phyloP scores from a whole-genome alignment of 2,113 vertebrate genomes.

The Herpailurus yagouaroundi region DNA sequence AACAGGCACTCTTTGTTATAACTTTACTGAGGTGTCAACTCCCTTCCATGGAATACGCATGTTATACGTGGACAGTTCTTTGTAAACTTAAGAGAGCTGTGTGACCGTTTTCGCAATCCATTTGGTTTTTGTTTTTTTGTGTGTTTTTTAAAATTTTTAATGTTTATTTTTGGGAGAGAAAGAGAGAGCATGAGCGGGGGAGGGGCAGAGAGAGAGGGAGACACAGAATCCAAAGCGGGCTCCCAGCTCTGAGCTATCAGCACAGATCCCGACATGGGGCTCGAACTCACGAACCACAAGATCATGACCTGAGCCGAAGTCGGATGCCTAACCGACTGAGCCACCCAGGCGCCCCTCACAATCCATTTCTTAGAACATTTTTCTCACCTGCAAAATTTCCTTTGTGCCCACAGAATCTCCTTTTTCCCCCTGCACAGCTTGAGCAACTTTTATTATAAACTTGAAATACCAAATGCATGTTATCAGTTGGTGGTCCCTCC shows the following conservation, averaged over 20 bases:
- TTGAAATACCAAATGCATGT: background rate
- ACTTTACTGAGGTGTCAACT: background rate
- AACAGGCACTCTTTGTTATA: background rate
- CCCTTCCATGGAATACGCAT: background rate
- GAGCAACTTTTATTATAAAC: background rate
- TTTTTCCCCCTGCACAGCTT: background rate
- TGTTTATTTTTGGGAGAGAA: too few relatives aligned
- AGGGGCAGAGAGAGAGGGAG: too few relatives aligned
- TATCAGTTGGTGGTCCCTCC: background rate
- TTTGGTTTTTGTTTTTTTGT: too few relatives aligned
- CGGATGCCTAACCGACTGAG: too few relatives aligned
- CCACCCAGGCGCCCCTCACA: background rate
- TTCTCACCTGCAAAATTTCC: background rate
- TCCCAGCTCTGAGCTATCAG: too few relatives aligned
- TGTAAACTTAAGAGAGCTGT: background rate
- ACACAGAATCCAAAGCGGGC: too few relatives aligned
- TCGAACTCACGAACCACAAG: too few relatives aligned
- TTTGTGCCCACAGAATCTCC: background rate
- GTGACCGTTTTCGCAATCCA: background rate
- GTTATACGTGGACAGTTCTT: background rate
- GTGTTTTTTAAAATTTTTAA: too few relatives aligned
- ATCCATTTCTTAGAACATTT: background rate
- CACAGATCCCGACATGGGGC: too few relatives aligned
- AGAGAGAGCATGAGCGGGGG: too few relatives aligned
- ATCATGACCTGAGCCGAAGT: too few relatives aligned